phyloP scores from a whole-genome alignment of 37 sponge, comb jelly and placozoan genomes.

The Chondrosia reniformis region DNA sequence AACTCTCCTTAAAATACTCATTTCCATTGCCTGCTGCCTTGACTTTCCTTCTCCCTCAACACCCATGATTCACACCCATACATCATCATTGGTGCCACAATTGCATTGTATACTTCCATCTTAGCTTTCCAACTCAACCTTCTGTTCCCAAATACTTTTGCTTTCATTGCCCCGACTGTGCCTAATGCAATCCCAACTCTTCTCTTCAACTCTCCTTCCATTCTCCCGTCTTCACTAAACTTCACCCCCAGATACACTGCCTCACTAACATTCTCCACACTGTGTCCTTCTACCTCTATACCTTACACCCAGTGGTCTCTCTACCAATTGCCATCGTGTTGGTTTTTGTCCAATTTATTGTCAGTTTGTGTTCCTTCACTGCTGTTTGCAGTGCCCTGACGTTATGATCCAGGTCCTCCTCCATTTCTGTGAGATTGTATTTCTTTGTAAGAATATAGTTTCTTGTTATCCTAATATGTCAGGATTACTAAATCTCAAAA shows the following conservation, averaged over 20 bases:
- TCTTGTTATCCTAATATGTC: no score
- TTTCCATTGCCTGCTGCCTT: conserved; percentile 4
- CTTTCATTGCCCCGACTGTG: background rate
- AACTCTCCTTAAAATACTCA: conserved; percentile 3
- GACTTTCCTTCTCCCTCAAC: conserved; percentile 15
- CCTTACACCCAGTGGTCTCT: background rate
- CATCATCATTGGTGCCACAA: conserved; percentile 12
- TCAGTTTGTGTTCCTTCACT: background rate
- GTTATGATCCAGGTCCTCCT: conserved; percentile 13
- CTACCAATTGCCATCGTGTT: conserved; percentile 1
- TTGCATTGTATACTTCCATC: conserved; percentile 10
- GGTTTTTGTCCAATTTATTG: background rate
- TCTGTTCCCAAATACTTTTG: conserved; percentile 4
- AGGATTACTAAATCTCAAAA: no score
- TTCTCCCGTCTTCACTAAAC: background rate
- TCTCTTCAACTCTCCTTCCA: conserved; percentile 14
- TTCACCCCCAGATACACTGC: background rate
- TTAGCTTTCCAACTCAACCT: background rate
- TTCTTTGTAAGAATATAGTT: no score
- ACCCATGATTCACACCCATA: conserved; percentile 20
- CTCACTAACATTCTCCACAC: conserved; percentile 4
- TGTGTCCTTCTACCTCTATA: conserved; percentile 14
- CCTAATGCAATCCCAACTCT: background rate
- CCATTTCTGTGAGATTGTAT: background rate
- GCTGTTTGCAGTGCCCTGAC: conserved; percentile 1